Conservation (phyloP, 2,888 invertebrate genomes). For the Dynastes tityus region DNA sequence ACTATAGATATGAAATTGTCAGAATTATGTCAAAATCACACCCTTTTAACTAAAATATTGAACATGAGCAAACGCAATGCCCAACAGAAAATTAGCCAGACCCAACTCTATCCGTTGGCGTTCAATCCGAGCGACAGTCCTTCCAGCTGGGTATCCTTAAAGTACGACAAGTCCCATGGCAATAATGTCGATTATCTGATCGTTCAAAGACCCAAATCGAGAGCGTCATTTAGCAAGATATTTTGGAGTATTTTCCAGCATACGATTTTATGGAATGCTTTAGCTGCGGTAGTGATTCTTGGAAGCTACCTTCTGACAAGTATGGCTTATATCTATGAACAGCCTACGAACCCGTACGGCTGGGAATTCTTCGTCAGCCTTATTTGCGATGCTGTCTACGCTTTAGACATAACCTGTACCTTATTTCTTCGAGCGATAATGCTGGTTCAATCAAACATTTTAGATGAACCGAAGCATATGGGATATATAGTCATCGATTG, state of each 20-base stretch:
- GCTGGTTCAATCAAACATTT: not conserved
- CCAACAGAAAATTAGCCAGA: conserved; percentile 46
- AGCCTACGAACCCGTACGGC: conserved; percentile 14
- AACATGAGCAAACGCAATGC: conserved; percentile 49
- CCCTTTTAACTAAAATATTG: too few relatives aligned
- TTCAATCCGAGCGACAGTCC: conserved; percentile 45
- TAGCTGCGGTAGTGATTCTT: conserved; percentile 12
- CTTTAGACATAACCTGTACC: conserved; percentile 34
- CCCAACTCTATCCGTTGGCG: conserved; percentile 48
- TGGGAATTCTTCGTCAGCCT: conserved; percentile 39
- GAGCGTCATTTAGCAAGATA: conserved; percentile 21
- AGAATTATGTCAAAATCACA: conserved; percentile 11
- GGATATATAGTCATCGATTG: conserved; percentile 27
- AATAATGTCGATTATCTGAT: conserved; percentile 50
- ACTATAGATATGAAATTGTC: not conserved
- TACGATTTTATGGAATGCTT: conserved; percentile 37
- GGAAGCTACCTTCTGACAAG: conserved; percentile 38
- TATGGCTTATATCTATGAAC: conserved; percentile 40
- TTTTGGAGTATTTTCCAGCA: conserved; percentile 38
- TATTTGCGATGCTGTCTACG: conserved; percentile 33
- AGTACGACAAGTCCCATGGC: conserved; percentile 5
- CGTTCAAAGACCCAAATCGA: conserved; percentile 47
- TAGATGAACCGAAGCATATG: conserved; percentile 28
- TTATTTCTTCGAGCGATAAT: conserved; percentile 8
- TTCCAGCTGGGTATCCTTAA: conserved; percentile 52